Evolutionary conservation across 23 tunicate genomes (phyloP).

Genomic region (Oikopleura vanhoeffeni): DNA sequence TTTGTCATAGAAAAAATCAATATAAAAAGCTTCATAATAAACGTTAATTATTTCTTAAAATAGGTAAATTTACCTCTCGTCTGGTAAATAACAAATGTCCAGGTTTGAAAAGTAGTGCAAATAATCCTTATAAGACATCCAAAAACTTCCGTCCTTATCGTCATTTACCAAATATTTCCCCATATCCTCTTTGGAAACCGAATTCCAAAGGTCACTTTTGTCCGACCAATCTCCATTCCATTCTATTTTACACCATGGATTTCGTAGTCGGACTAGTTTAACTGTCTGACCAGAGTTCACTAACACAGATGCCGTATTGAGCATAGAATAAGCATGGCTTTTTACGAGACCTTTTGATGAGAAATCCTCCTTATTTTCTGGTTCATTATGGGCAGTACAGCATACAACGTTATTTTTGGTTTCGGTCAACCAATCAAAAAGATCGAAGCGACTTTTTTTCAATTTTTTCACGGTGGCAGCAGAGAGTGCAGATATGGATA

Average conservation of each 20-base stretch:
- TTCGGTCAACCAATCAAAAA: neutral
- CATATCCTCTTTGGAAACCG: neutral
- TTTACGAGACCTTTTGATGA: neutral
- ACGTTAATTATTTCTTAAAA: too few species aligned
- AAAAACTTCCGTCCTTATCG: neutral
- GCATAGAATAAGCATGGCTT: neutral
- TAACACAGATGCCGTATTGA: too few species aligned
- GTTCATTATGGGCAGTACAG: neutral
- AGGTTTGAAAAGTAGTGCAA: neutral
- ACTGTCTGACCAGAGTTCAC: too few species aligned
- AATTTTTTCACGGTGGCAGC: neutral
- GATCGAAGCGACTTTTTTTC: neutral
- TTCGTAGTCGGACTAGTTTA: neutral
- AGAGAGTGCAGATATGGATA: neutral
- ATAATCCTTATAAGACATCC: neutral
- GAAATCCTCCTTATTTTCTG: neutral
- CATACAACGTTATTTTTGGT: neutral
- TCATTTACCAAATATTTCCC: neutral
- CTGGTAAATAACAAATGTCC: neutral
- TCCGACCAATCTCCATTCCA: constrained; percentile 13
- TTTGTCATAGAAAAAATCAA: too few species aligned
- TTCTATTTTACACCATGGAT: neutral
- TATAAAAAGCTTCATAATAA: too few species aligned
- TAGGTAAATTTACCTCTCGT: neutral
- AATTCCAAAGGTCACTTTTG: neutral